phyloP scores from a whole-genome alignment of 2,113 vertebrate genomes.

The Sigmodon hispidus region DNA sequence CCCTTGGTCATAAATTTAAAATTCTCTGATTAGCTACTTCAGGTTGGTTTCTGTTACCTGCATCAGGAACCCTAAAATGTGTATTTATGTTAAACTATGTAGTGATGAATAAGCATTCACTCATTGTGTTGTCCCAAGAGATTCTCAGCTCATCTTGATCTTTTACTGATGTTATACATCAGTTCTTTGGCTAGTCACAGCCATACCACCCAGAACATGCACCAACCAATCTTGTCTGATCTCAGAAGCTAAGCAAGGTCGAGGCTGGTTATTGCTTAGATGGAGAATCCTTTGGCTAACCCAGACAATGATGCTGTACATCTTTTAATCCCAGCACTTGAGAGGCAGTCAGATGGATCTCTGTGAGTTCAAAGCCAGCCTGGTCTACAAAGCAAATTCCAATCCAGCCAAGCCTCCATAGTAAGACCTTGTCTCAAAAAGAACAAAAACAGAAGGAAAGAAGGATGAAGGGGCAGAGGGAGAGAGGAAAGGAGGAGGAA shows the following conservation, averaged over 20 bases:
- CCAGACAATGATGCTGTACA: neutral
- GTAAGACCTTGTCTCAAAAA: neutral
- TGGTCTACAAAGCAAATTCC: neutral
- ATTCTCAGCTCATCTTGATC: conserved; percentile 16
- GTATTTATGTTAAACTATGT: neutral
- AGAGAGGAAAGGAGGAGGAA: neutral
- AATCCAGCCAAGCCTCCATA: neutral
- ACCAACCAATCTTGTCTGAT: neutral
- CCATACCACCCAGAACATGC: neutral
- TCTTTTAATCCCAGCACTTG: neutral
- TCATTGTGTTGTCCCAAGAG: neutral
- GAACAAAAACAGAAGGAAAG: neutral
- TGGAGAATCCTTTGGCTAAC: neutral
- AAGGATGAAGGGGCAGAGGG: neutral
- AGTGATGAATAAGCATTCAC: neutral
- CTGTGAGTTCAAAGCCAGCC: neutral
- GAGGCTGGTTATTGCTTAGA: too few relatives aligned
- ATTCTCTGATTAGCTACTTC: neutral
- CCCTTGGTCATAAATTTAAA: neutral
- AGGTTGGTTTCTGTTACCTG: conserved; percentile 55
- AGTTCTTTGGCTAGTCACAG: neutral
- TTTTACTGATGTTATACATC: neutral
- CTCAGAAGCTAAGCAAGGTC: neutral
- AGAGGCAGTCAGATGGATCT: neutral
- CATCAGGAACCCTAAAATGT: neutral